Base-by-base conservation (phyloP, 2,113 vertebrate genomes). In the Chauna torquata region DNA sequence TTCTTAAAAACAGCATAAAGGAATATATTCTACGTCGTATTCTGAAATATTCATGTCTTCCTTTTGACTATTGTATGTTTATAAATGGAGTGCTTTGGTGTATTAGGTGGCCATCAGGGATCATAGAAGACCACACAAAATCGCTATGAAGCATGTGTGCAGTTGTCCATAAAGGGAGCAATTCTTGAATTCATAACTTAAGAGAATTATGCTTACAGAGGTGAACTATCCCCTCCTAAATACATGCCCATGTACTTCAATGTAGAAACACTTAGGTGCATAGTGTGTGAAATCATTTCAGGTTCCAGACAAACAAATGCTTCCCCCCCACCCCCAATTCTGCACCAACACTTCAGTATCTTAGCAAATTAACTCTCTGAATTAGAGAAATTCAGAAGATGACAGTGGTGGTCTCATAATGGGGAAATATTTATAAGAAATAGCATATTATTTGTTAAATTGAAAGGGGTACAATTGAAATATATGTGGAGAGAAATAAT, bases 141-240 rank as follows among this genome's bases (percentile, higher is more conserved):
- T 14, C 65, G 17, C 9, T 65, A 2, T 5, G 50, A 70, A 70
- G 5, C 6, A 22, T 10, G 4, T 7, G 8, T 59, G 12, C 19
- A 49, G 1, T 52, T 77, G 52, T 76, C 1, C 30, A 62, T 28
- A 18, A 72, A 36, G 28, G 16, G 27, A 71, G 7, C 4, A 58
- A 11, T 45, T 45, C 32, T 59, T n/a, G 75, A 62, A 59, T 16
- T 5, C 0, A 0, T 23, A 22, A 16, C 7, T 65, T 50, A 9
- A 69, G 27, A n/a, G 13, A 72, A 20, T 8, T 86, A 25, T 15
- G 8, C 23, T 65, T 65, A 25, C 32, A 24, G 32, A 52, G 28
- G 32, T 65, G 28, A 69, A 55, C 38, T 44, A 16, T 38, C 12
- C 3, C 4, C 5, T 91, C 6, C 72, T 54, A 45, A 86, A 77